Base-by-base conservation (phyloP, 1,140 invertebrate species). In the Vanessa tameamea region DNA sequence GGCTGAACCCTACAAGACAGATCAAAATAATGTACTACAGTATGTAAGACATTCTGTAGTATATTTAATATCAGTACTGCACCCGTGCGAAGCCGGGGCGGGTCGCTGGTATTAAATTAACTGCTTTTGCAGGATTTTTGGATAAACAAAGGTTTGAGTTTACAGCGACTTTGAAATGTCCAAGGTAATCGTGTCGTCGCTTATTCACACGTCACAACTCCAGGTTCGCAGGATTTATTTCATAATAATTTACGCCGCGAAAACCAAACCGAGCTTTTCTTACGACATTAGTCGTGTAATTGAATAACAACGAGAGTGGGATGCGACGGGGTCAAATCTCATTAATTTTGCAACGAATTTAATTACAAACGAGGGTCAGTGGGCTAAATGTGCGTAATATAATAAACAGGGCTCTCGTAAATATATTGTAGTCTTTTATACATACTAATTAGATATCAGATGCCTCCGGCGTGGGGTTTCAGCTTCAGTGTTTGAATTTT, bases 271-370 rank as follows among this genome's bases (percentile, higher is more conserved):
- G 23, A 48, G 23, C 64, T 50, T 57, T 47, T 65, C 70, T 65
- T 72, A 47, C 37, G 64, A 57, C 43, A 59, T 72, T 72, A 23
- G 55, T 55, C 23, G 53, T 23, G 71, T 72, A 72, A 72, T 72
- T 72, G 57, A 67, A 72, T 72, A 55, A 65, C 43, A 53, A 20
- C 15, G 26, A 61, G 57, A 61, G 57, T 37, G 5, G 55, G 37
- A 64, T 64, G 48, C 66, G 67, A 78, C 73, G 55, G 73, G 73
- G 64, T 73, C 69, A 76, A 75, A 79, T 76, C 72, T 78, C 75
- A 85, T 85, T 85, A 82, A 85, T 85, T 84, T 79, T 73, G 77
- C 73, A 83, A 72, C 70, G 71, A 81, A 82, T 82, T 83, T 77
- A 79, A 82, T 85, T 85, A 83, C 73, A 71, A 75, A 76, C 64